Percentiles rank a stretch among this genome's conserved stretches.
phyloP scores from a whole-genome alignment of 2,113 vertebrate genomes.

The Platanista minor region DNA sequence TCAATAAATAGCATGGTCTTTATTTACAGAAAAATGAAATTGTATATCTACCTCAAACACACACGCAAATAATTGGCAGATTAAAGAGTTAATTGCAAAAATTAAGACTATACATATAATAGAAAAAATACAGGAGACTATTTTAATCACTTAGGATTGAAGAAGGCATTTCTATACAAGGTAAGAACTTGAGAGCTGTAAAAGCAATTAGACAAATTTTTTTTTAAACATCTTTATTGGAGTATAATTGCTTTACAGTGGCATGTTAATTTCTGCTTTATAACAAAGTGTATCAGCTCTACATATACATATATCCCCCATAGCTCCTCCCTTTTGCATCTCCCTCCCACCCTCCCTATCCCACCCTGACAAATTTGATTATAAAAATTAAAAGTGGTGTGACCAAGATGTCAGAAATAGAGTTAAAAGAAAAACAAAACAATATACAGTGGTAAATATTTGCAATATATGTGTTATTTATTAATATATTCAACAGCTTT shows the following conservation, averaged over 20 bases:
- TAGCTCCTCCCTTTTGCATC: no score
- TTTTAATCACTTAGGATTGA: not conserved
- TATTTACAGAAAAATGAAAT: constrained; percentile 18
- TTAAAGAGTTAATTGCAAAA: not conserved
- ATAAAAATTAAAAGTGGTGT: not conserved
- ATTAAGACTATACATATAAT: not conserved
- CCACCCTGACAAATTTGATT: not conserved
- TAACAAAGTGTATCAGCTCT: no score
- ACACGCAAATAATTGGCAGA: not conserved
- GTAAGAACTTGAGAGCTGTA: not conserved
- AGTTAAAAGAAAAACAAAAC: not conserved
- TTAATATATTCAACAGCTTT: not conserved
- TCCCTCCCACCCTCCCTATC: no score
- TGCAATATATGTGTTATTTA: not conserved
- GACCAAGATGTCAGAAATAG: not conserved
- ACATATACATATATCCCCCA: no score
- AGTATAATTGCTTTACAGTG: no score
- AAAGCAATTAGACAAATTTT: not conserved
- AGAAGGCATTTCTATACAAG: not conserved
- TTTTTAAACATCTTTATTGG: no score
- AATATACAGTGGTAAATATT: not conserved
- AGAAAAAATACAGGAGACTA: not conserved
- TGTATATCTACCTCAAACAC: not conserved
- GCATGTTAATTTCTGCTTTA: no score
- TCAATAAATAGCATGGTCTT: not conserved